Percentiles rank a stretch among this genome's conserved stretches.
These are phyloP conservation scores for Pseudoatta argentina DNA, from an alignment of 1,140 invertebrate species.

Conservation along the genomic window DNA sequence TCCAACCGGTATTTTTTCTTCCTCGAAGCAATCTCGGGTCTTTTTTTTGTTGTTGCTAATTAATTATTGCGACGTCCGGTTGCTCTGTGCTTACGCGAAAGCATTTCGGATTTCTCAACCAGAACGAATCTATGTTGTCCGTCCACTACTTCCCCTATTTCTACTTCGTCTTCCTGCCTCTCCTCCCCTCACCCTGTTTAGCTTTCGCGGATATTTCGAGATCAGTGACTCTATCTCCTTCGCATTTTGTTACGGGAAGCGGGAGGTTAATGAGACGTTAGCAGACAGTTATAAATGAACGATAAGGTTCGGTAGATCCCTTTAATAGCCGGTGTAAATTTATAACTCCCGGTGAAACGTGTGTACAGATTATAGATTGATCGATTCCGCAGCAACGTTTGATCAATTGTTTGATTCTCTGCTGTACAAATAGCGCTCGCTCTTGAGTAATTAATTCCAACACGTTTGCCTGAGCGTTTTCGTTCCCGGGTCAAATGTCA, in stretches of 20 bases:
- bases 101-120: constrained; percentile 51
- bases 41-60: constrained; percentile 10
- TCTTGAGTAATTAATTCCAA: constrained; percentile 59
- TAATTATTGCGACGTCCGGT: constrained; percentile 47
- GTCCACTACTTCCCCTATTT: constrained; percentile 41
- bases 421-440: constrained; percentile 53
- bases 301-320: constrained; percentile 69
- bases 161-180: constrained; percentile 41
- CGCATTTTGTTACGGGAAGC: constrained; percentile 67
- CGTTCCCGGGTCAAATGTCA: constrained; percentile 63
- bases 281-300: constrained; percentile 75
- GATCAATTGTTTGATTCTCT: constrained; percentile 68
- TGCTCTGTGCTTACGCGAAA: constrained; percentile 17
- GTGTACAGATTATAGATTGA: constrained; percentile 66
- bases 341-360: constrained; percentile 57
- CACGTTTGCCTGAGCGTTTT: constrained; percentile 53
- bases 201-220: constrained; percentile 67
- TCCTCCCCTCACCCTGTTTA: not conserved
- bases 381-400: constrained; percentile 70
- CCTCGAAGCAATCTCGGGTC: not conserved
- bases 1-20: not conserved
- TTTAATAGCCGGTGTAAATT: constrained; percentile 74
- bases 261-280: constrained; percentile 72
- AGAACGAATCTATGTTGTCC: constrained; percentile 53
- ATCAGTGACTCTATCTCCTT: constrained; percentile 58